Conservation (phyloP, 1,140 invertebrate species). For the Copidosoma floridanum region DNA sequence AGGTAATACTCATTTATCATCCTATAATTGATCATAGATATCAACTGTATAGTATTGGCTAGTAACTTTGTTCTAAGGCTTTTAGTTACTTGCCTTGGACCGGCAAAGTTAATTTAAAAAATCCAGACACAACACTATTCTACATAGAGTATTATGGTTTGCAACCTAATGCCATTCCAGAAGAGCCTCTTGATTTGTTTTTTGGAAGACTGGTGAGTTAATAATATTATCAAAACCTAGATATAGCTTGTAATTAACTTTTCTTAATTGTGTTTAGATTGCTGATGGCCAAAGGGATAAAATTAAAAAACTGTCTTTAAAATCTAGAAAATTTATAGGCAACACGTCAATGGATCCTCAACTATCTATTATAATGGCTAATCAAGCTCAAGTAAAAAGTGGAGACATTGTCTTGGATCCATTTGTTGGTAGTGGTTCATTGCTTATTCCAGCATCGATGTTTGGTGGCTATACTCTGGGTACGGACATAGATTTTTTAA, state of each 20-base stretch:
- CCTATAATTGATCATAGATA: no score
- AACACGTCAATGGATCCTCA: conserved; percentile 97
- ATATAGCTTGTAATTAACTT: conserved; percentile 1
- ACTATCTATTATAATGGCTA: conserved; percentile 89
- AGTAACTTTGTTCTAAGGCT: conserved; percentile 60
- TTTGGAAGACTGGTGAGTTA: conserved; percentile 80
- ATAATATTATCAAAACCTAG: conserved; percentile 14
- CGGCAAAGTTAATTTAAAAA: conserved; percentile 77
- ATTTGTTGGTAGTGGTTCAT: conserved; percentile 92
- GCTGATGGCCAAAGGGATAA: conserved; percentile 77
- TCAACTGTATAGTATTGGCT: no score
- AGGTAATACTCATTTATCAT: conserved; percentile 59
- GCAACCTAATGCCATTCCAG: conserved; percentile 70
- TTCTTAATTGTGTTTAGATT: conserved; percentile 58
- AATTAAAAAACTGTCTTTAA: conserved; percentile 78
- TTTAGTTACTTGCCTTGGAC: conserved; percentile 79
- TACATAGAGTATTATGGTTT: conserved; percentile 88
- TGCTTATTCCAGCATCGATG: conserved; percentile 87
- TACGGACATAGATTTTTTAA: conserved; percentile 90
- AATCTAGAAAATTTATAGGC: conserved; percentile 90
- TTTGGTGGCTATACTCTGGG: conserved; percentile 90
- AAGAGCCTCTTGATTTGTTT: conserved; percentile 72
- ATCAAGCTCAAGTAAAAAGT: conserved; percentile 76
- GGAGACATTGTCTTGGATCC: conserved; percentile 86
- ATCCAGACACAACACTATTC: conserved; percentile 76